Conservation (phyloP, 2,888 invertebrate genomes). For the Tanypteryx hageni region DNA sequence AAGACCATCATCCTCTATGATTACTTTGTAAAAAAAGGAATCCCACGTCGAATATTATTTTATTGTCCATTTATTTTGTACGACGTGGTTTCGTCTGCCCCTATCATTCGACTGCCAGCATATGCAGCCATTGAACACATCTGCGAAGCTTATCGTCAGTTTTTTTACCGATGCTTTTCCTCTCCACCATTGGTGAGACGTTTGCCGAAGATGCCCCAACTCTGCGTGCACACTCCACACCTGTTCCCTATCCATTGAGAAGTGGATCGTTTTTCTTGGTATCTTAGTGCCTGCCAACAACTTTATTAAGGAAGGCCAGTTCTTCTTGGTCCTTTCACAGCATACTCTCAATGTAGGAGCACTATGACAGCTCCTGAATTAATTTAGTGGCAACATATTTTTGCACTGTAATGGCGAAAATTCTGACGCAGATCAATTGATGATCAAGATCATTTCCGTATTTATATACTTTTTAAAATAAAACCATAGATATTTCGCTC, state of each 20-base stretch:
- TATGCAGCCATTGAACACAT: no score
- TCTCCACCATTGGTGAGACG: neutral
- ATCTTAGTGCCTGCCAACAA: neutral
- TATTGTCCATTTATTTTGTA: no score
- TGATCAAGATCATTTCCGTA: neutral
- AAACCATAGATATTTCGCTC: no score
- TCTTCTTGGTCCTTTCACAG: neutral
- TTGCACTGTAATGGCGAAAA: neutral
- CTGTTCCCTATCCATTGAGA: slow-evolving; percentile 23
- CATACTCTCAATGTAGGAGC: neutral
- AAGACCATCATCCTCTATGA: no score
- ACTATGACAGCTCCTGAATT: neutral
- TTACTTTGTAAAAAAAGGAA: no score
- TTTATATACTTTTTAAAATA: neutral
- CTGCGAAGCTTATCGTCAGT: no score
- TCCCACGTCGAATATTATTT: no score
- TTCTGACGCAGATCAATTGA: neutral
- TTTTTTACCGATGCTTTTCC: neutral
- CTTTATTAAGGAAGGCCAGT: neutral
- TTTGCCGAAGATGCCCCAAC: neutral
- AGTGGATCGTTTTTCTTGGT: slow-evolving; percentile 3
- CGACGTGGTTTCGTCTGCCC: no score
- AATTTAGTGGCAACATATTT: slow-evolving; percentile 21
- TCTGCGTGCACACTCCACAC: slow-evolving; percentile 17
- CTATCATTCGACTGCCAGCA: no score